Percentiles rank a stretch among this genome's conserved stretches.
Evolutionary conservation across 2,797 vertebrate species (phyloP).

Genomic region (Urosaurus nigricauda): DNA sequence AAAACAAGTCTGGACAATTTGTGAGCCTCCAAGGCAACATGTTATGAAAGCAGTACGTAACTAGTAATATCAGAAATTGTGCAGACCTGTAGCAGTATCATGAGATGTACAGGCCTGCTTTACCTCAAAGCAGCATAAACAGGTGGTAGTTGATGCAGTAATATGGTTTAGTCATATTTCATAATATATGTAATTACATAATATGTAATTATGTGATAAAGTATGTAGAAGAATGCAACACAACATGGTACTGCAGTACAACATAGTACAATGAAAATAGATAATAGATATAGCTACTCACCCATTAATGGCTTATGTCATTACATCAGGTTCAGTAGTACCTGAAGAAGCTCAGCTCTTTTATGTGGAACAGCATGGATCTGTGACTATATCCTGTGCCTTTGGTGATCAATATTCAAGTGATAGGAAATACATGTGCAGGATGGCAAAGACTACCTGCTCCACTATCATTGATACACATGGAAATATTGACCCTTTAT

Average conservation of each 20-base stretch:
- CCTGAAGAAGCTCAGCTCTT: conserved; percentile 68
- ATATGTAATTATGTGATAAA: no score
- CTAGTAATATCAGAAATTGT: background rate
- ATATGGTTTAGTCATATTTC: background rate
- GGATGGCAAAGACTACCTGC: conserved; percentile 41
- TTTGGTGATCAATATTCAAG: accelerated
- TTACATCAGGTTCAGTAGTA: conserved; percentile 14
- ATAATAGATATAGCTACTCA: background rate
- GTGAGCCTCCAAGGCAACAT: no score
- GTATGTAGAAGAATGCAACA: background rate
- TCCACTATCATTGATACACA: conserved; percentile 47
- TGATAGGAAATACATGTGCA: conserved; percentile 69
- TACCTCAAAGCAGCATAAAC: background rate
- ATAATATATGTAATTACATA: background rate
- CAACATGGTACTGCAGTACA: background rate
- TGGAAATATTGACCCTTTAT: accelerated
- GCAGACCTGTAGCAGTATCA: background rate
- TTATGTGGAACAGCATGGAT: conserved; percentile 71
- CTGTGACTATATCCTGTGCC: conserved; percentile 63
- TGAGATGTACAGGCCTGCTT: background rate
- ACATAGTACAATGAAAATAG: background rate
- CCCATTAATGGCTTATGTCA: background rate
- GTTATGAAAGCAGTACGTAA: background rate
- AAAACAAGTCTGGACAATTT: background rate
- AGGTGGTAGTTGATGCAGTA: background rate